Evolutionary conservation across 2,113 vertebrate species (phyloP).

Genomic region (Actenoides hombroni): DNA sequence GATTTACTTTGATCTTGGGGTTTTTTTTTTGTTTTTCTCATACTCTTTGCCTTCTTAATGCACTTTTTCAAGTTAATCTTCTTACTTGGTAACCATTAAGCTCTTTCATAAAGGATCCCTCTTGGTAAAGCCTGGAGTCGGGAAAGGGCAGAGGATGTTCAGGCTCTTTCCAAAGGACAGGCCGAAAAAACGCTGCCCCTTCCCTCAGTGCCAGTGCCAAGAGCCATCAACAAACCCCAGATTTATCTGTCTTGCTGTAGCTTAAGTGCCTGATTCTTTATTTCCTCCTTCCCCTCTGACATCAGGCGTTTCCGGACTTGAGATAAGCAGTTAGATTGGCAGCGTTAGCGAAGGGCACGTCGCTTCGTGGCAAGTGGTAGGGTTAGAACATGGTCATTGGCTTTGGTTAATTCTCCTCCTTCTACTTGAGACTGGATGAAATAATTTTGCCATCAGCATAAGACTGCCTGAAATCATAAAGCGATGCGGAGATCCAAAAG

Average conservation of each 20-base stretch:
- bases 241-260: neutral
- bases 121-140: neutral
- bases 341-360: neutral
- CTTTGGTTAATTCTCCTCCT: neutral
- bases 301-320: neutral
- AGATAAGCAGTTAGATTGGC: neutral
- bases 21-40: neutral
- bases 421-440: neutral
- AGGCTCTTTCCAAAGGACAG: neutral
- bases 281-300: neutral
- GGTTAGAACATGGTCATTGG: neutral
- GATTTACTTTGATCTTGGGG: neutral
- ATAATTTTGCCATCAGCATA: neutral
- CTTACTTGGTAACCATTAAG: neutral
- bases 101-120: neutral
- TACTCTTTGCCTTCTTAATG: neutral
- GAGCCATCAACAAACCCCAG: neutral
- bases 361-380: neutral
- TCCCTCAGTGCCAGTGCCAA: neutral
- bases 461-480: neutral
- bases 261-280: neutral
- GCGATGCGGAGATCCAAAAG: neutral
- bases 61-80: neutral
- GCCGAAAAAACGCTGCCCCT: neutral
- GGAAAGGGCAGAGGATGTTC: neutral